These are phyloP conservation scores for Apamea monoglypha DNA, from an alignment of 2,888 invertebrate genomes.

Conservation along the genomic window DNA sequence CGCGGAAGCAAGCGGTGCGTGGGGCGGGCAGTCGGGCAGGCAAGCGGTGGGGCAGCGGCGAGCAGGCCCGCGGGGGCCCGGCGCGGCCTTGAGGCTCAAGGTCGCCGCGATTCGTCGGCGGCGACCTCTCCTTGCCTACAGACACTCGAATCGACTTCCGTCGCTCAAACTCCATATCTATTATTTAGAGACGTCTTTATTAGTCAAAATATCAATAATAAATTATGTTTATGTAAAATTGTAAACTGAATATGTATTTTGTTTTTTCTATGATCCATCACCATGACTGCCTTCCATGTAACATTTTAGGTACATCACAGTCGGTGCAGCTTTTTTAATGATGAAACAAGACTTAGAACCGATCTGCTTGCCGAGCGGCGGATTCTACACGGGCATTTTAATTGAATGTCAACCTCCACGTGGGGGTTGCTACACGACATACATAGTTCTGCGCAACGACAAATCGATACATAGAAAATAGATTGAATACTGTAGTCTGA, in stretches of 20 bases:
- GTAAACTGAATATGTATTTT: not conserved
- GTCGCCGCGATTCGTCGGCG: constrained; percentile 41
- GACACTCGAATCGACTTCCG: constrained; percentile 42
- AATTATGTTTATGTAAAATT: not conserved
- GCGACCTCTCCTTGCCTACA: constrained; percentile 33
- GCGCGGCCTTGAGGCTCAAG: constrained; percentile 53
- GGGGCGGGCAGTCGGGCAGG: not conserved
- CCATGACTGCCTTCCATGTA: not conserved
- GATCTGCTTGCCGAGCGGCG: not conserved
- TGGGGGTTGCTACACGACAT: not conserved
- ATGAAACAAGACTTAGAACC: not conserved
- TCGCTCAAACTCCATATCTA: constrained; percentile 2
- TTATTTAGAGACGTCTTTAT: not conserved
- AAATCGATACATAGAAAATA: constrained; percentile 18
- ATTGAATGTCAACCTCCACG: not conserved
- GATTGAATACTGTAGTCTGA: constrained; percentile 11
- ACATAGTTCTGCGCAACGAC: constrained; percentile 21
- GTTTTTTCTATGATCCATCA: not conserved
- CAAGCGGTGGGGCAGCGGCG: not conserved
- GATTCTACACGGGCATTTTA: not conserved
- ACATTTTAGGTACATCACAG: not conserved
- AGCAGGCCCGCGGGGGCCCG: constrained; percentile 3
- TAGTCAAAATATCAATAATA: not conserved
- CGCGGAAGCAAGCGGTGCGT: not conserved
- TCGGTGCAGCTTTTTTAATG: not conserved